Base-by-base conservation (phyloP, 2,797 vertebrate species). In the Glyptemys insculpta region DNA sequence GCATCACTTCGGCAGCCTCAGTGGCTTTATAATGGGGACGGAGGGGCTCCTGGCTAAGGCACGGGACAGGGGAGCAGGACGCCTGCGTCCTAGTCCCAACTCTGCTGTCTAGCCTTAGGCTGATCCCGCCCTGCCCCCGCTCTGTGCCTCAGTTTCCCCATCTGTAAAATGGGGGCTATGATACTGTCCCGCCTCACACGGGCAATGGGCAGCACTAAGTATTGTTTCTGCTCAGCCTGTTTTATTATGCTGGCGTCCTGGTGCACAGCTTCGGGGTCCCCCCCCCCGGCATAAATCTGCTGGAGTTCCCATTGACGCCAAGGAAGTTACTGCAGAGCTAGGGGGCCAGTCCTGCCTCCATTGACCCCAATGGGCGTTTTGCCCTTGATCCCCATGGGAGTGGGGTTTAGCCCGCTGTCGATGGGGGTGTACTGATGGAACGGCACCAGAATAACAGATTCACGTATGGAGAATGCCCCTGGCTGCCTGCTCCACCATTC, bases 91-190 rank as follows among this genome's bases (percentile, higher is more conserved):
- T n/a, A 65, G 2, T 65, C 34, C 62, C 62, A n/a, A 31, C 34
- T 19, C 34, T 65, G 16, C 9, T 37, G 19, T 37, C n/a, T 37
- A 21, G 18, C 65, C n/a, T 6, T 68, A 19, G n/a, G 65, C 8
- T 10, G 7, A 9, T 37, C 16, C 18, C 2, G 4, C 34, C 4
- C 34, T 4, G 2, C 2, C 10, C 65, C 65, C 31, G 2, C 31
- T 62, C 14, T 8, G 10, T 37, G n/a, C 65, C 65, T 72, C 19
- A 6, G n/a, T 72, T 72, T 72, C n/a, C n/a, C 19, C n/a, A 72
- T 41, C n/a, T 37, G 65, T 72, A 37, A 37, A 72, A 72, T 37
- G n/a, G n/a, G n/a, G 65, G 65, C 18, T 37, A 21, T 72, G 65
- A 37, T 72, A 37, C 65, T 10, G 19, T 11, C 10, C n/a, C 21